A percentile compares a stretch with the other conserved stretches of the same genome.
These are phyloP conservation scores for Stegastes partitus DNA, from an alignment of 2,113 vertebrate genomes.

Conservation along the genomic window DNA sequence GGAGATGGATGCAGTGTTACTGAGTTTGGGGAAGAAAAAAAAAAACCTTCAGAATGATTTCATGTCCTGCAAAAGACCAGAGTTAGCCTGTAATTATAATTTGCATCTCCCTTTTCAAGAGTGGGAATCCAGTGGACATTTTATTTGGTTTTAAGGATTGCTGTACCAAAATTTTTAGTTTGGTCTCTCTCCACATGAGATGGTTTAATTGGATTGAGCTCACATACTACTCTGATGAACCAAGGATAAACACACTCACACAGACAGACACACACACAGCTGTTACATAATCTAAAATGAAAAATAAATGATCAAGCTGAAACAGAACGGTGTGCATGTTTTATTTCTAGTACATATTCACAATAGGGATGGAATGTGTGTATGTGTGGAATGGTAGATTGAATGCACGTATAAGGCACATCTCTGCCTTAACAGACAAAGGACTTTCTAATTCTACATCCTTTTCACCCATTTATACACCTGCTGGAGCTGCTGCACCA, in stretches of 20 bases:
- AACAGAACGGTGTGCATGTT: conserved; percentile 71
- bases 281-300: conserved; percentile 92
- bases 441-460: too few species aligned
- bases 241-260: conserved; percentile 54
- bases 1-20: conserved; percentile 80
- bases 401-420: too few species aligned
- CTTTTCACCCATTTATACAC: too few species aligned
- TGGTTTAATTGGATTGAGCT: conserved; percentile 65
- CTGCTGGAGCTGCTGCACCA: too few species aligned
- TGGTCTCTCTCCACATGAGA: conserved; percentile 81
- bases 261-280: conserved; percentile 68
- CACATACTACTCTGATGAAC: conserved; percentile 63
- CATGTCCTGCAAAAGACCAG: conserved; percentile 87
- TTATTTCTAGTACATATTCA: background rate
- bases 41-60: conserved; percentile 84
- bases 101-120: conserved; percentile 71
- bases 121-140: conserved; percentile 59
- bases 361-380: background rate
- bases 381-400: too few species aligned
- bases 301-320: conserved; percentile 95
- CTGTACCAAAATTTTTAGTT: conserved; percentile 84
- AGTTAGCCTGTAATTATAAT: conserved; percentile 87
- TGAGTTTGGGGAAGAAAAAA: conserved; percentile 83
- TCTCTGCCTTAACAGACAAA: too few species aligned
- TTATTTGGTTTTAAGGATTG: conserved; percentile 82